Conservation (phyloP, 2,888 invertebrate genomes). For the Thymelicus lineola region DNA sequence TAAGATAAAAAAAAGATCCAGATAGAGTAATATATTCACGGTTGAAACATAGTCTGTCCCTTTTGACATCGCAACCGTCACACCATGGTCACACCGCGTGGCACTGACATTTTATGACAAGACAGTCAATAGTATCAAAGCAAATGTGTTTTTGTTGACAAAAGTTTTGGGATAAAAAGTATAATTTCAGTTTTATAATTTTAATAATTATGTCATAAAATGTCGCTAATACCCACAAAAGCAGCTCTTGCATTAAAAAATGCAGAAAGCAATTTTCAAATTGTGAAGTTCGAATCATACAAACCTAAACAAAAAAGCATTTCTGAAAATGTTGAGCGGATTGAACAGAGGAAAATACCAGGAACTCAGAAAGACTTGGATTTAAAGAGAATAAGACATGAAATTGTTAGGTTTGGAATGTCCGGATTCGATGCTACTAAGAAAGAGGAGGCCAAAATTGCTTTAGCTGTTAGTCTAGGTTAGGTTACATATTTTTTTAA, state of each 20-base stretch:
- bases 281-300: conserved; percentile 79
- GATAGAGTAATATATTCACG: no score
- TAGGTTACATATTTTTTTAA: conserved; percentile 3
- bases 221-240: conserved; percentile 79
- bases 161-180: background rate
- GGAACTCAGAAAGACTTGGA: conserved; percentile 83
- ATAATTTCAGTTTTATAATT: background rate
- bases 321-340: conserved; percentile 45
- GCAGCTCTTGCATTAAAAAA: conserved; percentile 79
- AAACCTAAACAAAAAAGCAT: conserved; percentile 76
- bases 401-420: conserved; percentile 94
- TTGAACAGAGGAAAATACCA: conserved; percentile 44
- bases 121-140: no score
- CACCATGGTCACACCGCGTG: no score
- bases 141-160: no score
- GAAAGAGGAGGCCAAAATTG: conserved; percentile 91
- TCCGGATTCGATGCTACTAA: conserved; percentile 89
- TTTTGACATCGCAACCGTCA: no score
- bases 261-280: conserved; percentile 71
- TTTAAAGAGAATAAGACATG: conserved; percentile 91
- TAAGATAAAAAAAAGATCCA: no score
- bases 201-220: conserved; percentile 41
- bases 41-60: no score
- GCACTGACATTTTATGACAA: no score
- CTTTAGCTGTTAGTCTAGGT: conserved; percentile 91